A percentile compares a stretch with the other conserved stretches of the same genome.
phyloP scores from a whole-genome alignment of 2,797 vertebrate species.

The Manis crassicaudata region DNA sequence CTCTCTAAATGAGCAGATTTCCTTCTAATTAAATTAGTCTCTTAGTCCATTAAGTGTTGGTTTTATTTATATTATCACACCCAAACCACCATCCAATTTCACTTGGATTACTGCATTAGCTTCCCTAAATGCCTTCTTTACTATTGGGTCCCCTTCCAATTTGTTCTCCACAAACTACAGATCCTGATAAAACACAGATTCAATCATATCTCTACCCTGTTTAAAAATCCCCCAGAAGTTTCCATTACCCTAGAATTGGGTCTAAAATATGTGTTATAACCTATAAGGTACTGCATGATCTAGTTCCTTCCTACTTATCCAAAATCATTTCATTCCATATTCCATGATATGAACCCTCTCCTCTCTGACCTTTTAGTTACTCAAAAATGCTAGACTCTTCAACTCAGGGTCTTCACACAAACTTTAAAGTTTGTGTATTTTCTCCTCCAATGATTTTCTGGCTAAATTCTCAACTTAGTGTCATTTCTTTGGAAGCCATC shows the following conservation, averaged over 20 bases:
- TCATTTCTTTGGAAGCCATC: not conserved
- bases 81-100: not conserved
- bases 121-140: not conserved
- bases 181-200: not conserved
- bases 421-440: not conserved
- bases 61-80: not conserved
- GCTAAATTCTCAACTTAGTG: not conserved
- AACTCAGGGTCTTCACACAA: not conserved
- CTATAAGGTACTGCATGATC: not conserved
- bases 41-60: not conserved
- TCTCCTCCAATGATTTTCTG: not conserved
- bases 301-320: not conserved
- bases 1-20: not conserved
- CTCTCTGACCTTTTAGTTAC: not conserved
- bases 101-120: not conserved
- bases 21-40: slow-evolving; percentile 4
- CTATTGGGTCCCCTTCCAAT: not conserved
- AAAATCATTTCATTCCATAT: not conserved
- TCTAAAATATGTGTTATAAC: not conserved
- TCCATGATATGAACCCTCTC: not conserved
- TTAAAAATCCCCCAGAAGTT: not conserved
- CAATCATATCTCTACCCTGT: not conserved
- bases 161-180: not conserved
- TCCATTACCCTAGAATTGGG: not conserved
- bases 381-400: not conserved